A percentile compares a stretch with the other conserved stretches of the same genome.
Evolutionary conservation across 2,888 invertebrate genomes (phyloP).

Genomic region (Eilema caniola): DNA sequence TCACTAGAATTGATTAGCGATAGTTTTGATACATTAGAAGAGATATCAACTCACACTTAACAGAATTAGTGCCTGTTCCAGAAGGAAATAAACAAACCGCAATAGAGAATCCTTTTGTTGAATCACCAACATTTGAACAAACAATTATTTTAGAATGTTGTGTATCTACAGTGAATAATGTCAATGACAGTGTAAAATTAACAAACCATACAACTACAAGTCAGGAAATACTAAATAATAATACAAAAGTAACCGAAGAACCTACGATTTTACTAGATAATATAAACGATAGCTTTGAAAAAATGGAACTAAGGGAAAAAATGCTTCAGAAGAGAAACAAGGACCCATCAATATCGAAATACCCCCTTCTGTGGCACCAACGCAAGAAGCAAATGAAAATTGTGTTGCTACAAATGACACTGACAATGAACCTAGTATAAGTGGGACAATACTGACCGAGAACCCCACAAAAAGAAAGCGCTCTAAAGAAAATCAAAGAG

Average conservation of each 20-base stretch:
- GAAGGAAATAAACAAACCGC: conserved; percentile 4
- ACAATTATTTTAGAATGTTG: conserved; percentile 4
- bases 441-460: conserved; percentile 2
- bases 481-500: conserved; percentile 6
- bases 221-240: background rate
- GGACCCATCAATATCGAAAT: background rate
- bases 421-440: conserved; percentile 3
- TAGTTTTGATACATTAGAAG: no score
- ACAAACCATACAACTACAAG: conserved; percentile 4
- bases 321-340: conserved; percentile 3
- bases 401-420: conserved; percentile 3
- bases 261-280: background rate
- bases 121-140: conserved; percentile 4
- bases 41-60: no score
- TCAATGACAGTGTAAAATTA: conserved; percentile 4
- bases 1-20: no score
- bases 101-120: conserved; percentile 4
- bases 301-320: conserved; percentile 4
- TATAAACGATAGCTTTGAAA: background rate
- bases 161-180: conserved; percentile 4
- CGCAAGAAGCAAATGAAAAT: conserved; percentile 1
- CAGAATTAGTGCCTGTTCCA: background rate
- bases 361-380: background rate
- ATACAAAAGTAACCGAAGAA: no score
- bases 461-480: conserved; percentile 3